Conservation (phyloP, 2,113 vertebrate genomes). For the Poeciliopsis turrubarensis region DNA sequence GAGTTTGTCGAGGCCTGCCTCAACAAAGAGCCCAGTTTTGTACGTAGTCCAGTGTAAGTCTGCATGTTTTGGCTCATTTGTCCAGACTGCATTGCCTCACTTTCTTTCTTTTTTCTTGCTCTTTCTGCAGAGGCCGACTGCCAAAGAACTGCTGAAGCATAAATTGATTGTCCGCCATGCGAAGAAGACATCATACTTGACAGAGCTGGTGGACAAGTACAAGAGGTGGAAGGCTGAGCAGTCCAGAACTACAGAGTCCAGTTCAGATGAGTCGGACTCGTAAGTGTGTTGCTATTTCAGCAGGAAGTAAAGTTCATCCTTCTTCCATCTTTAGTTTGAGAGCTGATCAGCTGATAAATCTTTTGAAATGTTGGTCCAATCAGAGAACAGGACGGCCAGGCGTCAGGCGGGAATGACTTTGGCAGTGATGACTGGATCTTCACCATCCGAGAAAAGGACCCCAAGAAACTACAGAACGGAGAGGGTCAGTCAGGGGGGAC, state of each 20-base stretch:
- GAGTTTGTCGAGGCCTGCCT: conserved; percentile 97
- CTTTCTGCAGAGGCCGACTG: conserved; percentile 88
- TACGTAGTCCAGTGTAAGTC: conserved; percentile 72
- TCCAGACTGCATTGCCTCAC: neutral
- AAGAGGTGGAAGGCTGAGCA: conserved; percentile 96
- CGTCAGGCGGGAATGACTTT: conserved; percentile 90
- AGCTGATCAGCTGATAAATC: neutral
- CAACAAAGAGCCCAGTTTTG: conserved; percentile 98
- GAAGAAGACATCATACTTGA: conserved; percentile 96
- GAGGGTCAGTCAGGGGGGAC: conserved; percentile 82
- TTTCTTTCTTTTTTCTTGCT: neutral
- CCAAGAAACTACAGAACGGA: conserved; percentile 92
- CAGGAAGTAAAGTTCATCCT: too few species aligned
- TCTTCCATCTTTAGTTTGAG: neutral
- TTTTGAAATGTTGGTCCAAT: conserved; percentile 6
- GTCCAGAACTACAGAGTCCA: conserved; percentile 86
- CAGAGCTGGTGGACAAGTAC: conserved; percentile 95
- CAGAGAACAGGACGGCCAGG: conserved; percentile 93
- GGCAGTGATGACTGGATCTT: conserved; percentile 93
- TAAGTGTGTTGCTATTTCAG: conserved; percentile 70
- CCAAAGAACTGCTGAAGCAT: conserved; percentile 97
- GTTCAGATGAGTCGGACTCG: conserved; percentile 94
- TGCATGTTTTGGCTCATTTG: neutral
- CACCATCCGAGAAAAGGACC: conserved; percentile 93
- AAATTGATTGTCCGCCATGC: conserved; percentile 94